phyloP scores from a whole-genome alignment of 2,113 vertebrate genomes.

The Sylvilagus bachmani region DNA sequence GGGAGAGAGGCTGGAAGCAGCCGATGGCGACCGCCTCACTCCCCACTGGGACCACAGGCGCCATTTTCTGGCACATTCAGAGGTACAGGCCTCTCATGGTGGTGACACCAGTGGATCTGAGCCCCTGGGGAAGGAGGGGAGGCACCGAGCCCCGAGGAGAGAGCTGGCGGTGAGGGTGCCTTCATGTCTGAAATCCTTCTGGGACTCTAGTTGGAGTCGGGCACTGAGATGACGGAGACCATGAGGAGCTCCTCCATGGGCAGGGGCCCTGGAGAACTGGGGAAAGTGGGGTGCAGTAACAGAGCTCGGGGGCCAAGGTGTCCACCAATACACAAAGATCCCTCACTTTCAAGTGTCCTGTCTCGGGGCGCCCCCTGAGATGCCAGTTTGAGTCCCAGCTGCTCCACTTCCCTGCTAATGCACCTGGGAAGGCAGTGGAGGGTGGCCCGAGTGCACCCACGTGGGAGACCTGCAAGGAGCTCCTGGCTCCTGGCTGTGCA shows the following conservation, averaged over 20 bases:
- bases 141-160: neutral
- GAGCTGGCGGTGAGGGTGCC: neutral
- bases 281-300: neutral
- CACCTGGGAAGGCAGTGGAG: too few species aligned
- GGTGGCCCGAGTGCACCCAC: too few species aligned
- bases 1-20: neutral
- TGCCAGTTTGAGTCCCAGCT: too few species aligned
- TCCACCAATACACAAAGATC: neutral
- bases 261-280: neutral
- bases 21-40: neutral
- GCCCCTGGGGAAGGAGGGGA: neutral
- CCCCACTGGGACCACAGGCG: neutral
- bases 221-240: neutral
- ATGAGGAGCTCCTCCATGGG: neutral
- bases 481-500: too few species aligned
- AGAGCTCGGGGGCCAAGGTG: neutral
- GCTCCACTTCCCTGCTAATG: too few species aligned
- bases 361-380: neutral
- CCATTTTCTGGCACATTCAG: neutral
- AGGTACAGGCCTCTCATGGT: neutral
- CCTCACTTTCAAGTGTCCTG: neutral
- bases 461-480: too few species aligned
- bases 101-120: neutral
- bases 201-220: neutral
- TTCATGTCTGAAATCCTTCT: constrained; percentile 6